Evolutionary conservation across 23 tunicate species (phyloP).

Genomic region (Phallusia fumigata): DNA sequence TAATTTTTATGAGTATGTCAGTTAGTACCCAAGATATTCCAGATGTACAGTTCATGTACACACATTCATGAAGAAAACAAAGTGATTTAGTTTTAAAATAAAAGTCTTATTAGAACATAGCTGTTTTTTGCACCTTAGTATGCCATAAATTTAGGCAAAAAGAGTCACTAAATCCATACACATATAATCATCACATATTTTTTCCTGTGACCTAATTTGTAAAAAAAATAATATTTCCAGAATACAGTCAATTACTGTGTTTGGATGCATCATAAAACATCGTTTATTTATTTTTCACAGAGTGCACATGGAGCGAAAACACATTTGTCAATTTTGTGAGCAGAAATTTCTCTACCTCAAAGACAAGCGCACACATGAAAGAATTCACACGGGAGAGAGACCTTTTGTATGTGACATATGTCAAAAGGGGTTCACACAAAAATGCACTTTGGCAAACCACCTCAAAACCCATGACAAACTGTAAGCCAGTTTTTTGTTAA

Average conservation of each 20-base stretch:
- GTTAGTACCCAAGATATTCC: too few species aligned
- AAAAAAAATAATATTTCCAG: too few species aligned
- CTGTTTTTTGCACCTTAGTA: too few species aligned
- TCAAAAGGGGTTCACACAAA: slow-evolving; percentile 39
- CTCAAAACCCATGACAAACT: slow-evolving; percentile 30
- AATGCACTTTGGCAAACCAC: slow-evolving; percentile 48
- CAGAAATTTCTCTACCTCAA: slow-evolving; percentile 46
- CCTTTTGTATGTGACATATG: slow-evolving; percentile 58
- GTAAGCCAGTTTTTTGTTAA: slow-evolving; percentile 1
- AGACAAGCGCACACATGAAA: slow-evolving; percentile 61
- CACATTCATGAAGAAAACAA: too few species aligned
- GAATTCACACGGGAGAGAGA: slow-evolving; percentile 65
- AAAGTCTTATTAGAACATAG: too few species aligned
- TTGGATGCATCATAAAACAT: background rate
- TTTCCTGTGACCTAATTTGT: too few species aligned
- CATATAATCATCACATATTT: too few species aligned
- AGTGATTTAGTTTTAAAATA: too few species aligned
- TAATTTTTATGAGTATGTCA: too few species aligned
- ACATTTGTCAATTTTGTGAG: slow-evolving; percentile 37
- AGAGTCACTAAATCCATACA: too few species aligned
- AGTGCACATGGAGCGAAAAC: slow-evolving; percentile 42
- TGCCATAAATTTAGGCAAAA: too few species aligned
- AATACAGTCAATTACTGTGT: background rate
- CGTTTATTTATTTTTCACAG: background rate
- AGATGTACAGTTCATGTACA: too few species aligned